Evolutionary conservation across 2,113 vertebrate species (phyloP), one percentile per base, ranked within the genome.

Genomic region (Chlorodrepanis virens): DNA sequence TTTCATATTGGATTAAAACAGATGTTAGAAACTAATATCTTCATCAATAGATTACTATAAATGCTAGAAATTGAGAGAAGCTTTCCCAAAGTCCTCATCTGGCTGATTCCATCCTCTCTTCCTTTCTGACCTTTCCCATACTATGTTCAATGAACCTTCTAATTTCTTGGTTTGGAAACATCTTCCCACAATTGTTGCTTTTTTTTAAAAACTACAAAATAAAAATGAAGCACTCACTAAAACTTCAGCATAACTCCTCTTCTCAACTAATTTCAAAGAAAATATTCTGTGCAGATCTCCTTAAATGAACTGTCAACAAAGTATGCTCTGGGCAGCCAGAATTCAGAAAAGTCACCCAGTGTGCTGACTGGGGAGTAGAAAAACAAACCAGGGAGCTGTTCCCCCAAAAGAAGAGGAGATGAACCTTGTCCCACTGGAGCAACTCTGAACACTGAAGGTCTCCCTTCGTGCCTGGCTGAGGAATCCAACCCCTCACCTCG

Each of bases 261-360:
- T 82, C 87, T 91, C 71, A 84, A 88, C 37, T 76, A 57, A 91
- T 94, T 89, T 95, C 63, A 95, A 96, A 95, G 85, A 93, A 94
- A 96, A 95, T 95, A 94, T 77, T 92, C 71, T 56, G 47, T 4
- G 6, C 54, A 88, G 86, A 96, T 95, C 83, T 94, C 94, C 96
- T 97, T 94, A 96, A 97, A 94, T 96, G 90, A 97, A 96, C 96
- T 94, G 76, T 96, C 96, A 97, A 92, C 88, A 95, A 92, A 96
- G 37, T 31, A 83, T 87, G 85, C 79, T 96, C 65, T 0, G 0
- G 57, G 88, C 64, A 3, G 90, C 78, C 84, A 95, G 76, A 78
- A 93, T 72, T 91, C 84, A 91, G 89, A 89, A 64, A 91, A 96
- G 52, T 89, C 85, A 90, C 70, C 69, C 91, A 88, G 67, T 3